These are phyloP conservation scores for Aromia moschata DNA, from an alignment of 2,888 invertebrate species.

Conservation along the genomic window DNA sequence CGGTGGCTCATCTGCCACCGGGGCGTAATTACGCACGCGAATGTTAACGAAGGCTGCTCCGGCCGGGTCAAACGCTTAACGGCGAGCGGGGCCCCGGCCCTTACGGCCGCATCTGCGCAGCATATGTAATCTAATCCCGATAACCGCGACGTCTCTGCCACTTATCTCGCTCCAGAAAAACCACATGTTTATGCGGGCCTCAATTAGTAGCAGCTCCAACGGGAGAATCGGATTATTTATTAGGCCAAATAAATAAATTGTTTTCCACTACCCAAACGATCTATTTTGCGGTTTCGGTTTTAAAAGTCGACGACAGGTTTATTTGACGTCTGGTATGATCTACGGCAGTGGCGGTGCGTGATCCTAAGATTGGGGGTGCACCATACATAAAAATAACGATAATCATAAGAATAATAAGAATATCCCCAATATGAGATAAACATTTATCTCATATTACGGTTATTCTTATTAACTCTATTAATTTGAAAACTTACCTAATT, in stretches of 20 bases:
- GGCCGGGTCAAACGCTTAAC: constrained; percentile 41
- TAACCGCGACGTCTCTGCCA: constrained; percentile 44
- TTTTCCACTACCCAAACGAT: constrained; percentile 41
- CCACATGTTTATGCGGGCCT: constrained; percentile 52
- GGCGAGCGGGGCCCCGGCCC: constrained; percentile 20
- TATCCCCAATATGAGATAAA: too few species aligned
- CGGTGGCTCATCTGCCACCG: constrained; percentile 47
- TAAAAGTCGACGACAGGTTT: constrained; percentile 44
- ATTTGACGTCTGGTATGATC: constrained; percentile 31
- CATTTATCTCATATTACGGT: too few species aligned
- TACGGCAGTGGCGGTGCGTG: too few species aligned
- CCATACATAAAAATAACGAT: too few species aligned
- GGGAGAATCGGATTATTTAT: constrained; percentile 43
- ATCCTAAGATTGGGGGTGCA: too few species aligned
- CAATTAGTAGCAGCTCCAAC: constrained; percentile 48
- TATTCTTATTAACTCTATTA: too few species aligned
- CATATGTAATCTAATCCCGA: constrained; percentile 48
- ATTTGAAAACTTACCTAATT: too few species aligned
- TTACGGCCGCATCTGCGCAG: constrained; percentile 51
- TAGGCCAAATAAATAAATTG: constrained; percentile 47
- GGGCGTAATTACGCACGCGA: constrained; percentile 49
- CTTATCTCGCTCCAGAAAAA: constrained; percentile 50
- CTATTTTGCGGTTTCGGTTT: constrained; percentile 37
- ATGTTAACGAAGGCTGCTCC: constrained; percentile 38
- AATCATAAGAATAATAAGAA: too few species aligned